Evolutionary conservation across 2,888 invertebrate genomes (phyloP), one percentile per base, ranked within the genome.

Genomic region (Poecilobothrus nobilitatus): DNA sequence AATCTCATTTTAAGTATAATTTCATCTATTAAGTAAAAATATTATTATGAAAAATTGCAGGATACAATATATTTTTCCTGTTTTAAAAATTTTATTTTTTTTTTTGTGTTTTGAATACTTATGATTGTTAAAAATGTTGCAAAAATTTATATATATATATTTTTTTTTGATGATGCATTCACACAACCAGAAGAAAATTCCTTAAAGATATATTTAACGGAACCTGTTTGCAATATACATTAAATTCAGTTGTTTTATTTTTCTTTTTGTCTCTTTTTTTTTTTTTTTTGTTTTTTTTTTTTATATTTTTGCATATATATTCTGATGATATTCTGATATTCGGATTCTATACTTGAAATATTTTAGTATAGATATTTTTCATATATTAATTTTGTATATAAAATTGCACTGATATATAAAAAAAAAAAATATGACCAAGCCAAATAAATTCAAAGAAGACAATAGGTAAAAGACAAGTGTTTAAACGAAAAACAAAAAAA

Each of bases 31-130:
- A 75, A 74, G 69, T 72, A 72, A 72, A 73, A 73, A 74, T 74
- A 73, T 75, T 76, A 75, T 75, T 74, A 73, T 73, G 71, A 74
- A 74, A 74, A 74, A 76, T 76, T 75, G 73, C 73, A 74, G 67
- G 73, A 44, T 44, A 34, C 44, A 9, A 44, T 15, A 34, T 34
- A 34, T 34, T 7, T 34, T 8, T 34, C 5, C 34, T 34, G 3
- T 44, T 44, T 44, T 44, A n/a, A n/a, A n/a, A 9, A 9, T 44
- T 44, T 44, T 44, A 15, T 44, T 44, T 44, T 44, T 44, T 44
- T 44, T 44, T 44, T 44, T 44, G 12, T 15, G 6, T 34, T 34
- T 34, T 8, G 34, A 8, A 7, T 34, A 8, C 34, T 34, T 34
- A 5, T 34, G 5, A 34, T 34, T 34, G 8, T 34, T 34, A 34